A percentile compares a stretch with the other conserved stretches of the same genome.
These are phyloP conservation scores for Hipposideros armiger DNA, from an alignment of 2,113 vertebrate species.

Conservation along the genomic window DNA sequence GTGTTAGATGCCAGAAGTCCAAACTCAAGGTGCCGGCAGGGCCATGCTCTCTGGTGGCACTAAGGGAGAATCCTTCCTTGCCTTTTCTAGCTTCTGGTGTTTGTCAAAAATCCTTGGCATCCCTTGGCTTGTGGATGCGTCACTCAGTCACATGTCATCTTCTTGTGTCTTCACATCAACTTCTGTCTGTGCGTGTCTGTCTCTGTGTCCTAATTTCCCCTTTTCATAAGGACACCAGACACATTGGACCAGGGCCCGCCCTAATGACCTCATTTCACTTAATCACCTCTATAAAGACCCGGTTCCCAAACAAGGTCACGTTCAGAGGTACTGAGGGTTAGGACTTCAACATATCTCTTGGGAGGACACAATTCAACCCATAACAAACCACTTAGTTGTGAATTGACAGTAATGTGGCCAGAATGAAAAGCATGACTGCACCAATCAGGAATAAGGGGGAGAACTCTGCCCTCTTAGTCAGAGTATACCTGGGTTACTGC, in stretches of 20 bases:
- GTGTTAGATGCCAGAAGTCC: background rate
- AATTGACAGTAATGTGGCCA: background rate
- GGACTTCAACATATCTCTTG: background rate
- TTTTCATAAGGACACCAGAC: slow-evolving; percentile 22
- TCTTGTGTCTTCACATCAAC: background rate
- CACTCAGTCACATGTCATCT: background rate
- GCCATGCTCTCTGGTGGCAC: too few relatives aligned
- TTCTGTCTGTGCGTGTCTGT: background rate
- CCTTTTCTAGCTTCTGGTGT: background rate
- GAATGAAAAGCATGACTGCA: background rate
- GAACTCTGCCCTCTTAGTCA: background rate
- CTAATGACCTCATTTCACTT: background rate
- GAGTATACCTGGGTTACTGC: background rate
- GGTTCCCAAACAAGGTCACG: slow-evolving; percentile 16
- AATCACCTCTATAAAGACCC: background rate
- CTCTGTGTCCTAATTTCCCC: slow-evolving; percentile 6
- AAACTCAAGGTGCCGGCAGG: background rate
- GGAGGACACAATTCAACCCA: background rate
- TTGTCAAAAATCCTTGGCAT: background rate
- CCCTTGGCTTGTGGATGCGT: background rate
- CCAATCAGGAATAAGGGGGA: background rate
- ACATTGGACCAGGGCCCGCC: background rate
- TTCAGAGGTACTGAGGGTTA: background rate
- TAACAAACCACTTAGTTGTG: background rate
- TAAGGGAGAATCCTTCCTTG: background rate